Base-by-base conservation (phyloP, 2,113 vertebrate genomes). In the Xenus cinereus region DNA sequence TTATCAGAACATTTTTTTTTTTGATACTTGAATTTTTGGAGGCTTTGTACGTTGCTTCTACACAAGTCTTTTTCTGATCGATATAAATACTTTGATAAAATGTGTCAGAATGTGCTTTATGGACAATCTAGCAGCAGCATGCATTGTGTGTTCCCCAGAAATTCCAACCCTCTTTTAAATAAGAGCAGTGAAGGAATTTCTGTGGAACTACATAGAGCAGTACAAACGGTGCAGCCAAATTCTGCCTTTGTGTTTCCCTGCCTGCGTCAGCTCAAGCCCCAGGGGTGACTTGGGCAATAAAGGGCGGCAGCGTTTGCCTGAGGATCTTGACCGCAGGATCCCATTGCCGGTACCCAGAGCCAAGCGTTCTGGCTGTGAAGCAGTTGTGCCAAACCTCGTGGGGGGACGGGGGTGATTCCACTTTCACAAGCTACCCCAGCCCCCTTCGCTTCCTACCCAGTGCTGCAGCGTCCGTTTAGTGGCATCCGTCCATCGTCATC, bases 21-120 rank as follows among this genome's bases (percentile, higher is more conserved):
- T 84, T 78, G 67, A 93, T 96, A 96, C 89, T 93, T 97, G 94
- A 94, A 93, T 84, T 91, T 92, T 95, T 88, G 71, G 88, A 95
- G 76, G 71, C 93, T 96, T 96, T 93, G 82, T 96, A 71, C 37
- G 19, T 93, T 97, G 93, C 93, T 94, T 93, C 92, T 82, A 57
- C 54, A 69, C 79, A 92, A 89, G 67, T 87, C 79, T 85, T 95
- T 84, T 96, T 93, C 89, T 84, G 90, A 89, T 56, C 74, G 95
- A 81, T 90, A 46, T 23, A 75, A 83, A 87, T n/a, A 6, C 87
- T 94, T 93, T 60, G 57, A 85, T 84, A 89, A 88, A 90, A 78
- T 26, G 20, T 77, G 46, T 91, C 87, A 90, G 79, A 91, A 93
- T 84, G 82, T 96, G 87, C 74, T 72, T 87, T 20, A 50, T 37